Conservation (phyloP, 2,797 vertebrate genomes). For the Menidia menidia region DNA sequence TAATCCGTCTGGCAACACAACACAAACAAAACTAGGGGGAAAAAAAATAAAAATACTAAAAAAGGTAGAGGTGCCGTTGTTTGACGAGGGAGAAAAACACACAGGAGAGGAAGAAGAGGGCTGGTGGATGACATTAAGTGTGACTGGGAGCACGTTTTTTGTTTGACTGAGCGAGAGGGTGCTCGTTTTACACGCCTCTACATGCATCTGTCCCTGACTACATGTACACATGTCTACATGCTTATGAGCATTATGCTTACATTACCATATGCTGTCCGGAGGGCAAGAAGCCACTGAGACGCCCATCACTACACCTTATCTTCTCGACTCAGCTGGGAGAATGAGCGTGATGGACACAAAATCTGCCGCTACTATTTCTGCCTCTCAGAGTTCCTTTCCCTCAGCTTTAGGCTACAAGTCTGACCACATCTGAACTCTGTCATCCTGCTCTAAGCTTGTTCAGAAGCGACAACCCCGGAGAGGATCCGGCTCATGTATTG, state of each 20-base stretch:
- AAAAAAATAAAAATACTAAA: too few relatives aligned
- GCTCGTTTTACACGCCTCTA: constrained; percentile 13
- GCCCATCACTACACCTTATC: constrained; percentile 12
- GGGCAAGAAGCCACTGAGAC: constrained; percentile 33
- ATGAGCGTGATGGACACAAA: constrained; percentile 31
- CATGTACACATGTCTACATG: background rate
- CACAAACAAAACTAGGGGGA: background rate
- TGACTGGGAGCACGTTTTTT: constrained; percentile 1
- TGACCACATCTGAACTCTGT: constrained; percentile 12
- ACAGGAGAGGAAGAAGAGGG: background rate
- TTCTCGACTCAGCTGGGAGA: constrained; percentile 12
- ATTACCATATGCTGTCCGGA: constrained; percentile 40
- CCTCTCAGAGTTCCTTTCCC: constrained; percentile 5
- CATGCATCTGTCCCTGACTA: constrained; percentile 15
- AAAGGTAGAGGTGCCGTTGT: constrained; percentile 44
- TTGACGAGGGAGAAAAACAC: constrained; percentile 15
- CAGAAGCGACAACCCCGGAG: constrained; percentile 8
- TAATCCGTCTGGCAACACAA: constrained; percentile 19
- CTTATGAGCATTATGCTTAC: constrained; percentile 12
- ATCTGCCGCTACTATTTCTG: constrained; percentile 22
- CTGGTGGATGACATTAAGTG: constrained; percentile 1
- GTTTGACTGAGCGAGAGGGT: constrained; percentile 6
- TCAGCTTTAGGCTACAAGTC: constrained; percentile 12
- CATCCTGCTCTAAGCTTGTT: constrained; percentile 39
- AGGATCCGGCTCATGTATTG: constrained; percentile 35